These are phyloP conservation scores for Haliclona indistincta DNA, from an alignment of 37 sponge, comb jelly and placozoan genomes.

Conservation along the genomic window DNA sequence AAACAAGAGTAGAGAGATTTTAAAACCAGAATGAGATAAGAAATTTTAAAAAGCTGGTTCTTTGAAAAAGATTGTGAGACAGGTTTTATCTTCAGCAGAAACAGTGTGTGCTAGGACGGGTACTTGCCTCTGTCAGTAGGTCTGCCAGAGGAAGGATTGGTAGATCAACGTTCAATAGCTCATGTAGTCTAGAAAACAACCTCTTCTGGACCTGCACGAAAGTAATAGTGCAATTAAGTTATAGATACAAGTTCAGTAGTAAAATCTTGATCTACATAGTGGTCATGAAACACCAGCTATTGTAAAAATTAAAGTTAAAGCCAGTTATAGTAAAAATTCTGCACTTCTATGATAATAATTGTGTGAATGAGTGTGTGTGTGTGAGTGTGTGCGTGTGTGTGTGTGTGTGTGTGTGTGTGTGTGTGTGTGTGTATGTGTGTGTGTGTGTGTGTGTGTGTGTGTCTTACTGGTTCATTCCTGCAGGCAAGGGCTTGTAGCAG, in stretches of 20 bases:
- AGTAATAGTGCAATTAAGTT: too few relatives aligned
- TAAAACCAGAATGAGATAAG: too few relatives aligned
- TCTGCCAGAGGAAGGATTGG: background rate
- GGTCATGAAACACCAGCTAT: too few relatives aligned
- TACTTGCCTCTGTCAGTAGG: slow-evolving; percentile 9
- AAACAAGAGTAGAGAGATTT: background rate
- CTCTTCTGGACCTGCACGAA: slow-evolving; percentile 2
- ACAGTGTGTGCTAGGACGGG: background rate
- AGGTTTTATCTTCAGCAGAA: background rate
- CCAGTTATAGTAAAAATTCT: too few relatives aligned
- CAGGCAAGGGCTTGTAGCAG: too few relatives aligned
- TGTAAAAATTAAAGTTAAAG: too few relatives aligned
- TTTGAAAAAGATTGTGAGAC: background rate
- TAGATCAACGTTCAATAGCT: background rate
- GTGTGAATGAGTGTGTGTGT: background rate
- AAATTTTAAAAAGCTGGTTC: too few relatives aligned
- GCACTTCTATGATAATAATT: too few relatives aligned
- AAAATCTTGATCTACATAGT: too few relatives aligned
- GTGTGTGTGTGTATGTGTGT: slow-evolving; percentile 3
- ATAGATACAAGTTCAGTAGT: too few relatives aligned
- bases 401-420: background rate
- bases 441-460: background rate
- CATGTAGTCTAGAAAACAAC: background rate
- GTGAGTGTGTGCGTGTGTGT: slow-evolving; percentile 1
- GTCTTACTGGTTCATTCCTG: too few relatives aligned